A percentile compares a stretch with the other conserved stretches of the same genome.
phyloP scores from a whole-genome alignment of 2,113 vertebrate genomes.

The Urocynchramus pylzowi region DNA sequence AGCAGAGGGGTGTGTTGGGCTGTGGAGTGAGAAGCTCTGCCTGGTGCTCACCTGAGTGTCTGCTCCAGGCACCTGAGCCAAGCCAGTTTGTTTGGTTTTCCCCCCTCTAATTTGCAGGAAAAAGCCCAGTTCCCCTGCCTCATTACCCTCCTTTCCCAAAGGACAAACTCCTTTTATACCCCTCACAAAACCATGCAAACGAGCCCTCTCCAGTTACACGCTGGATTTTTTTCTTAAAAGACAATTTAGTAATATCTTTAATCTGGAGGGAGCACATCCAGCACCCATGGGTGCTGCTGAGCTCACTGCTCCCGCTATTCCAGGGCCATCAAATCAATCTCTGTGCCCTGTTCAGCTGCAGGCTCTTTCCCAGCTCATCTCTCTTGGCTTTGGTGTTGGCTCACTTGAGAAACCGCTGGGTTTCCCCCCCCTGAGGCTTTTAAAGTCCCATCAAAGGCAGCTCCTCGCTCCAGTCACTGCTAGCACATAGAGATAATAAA shows the following conservation, averaged over 20 bases:
- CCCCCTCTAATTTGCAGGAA: neutral
- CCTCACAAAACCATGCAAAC: neutral
- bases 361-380: neutral
- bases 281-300: neutral
- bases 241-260: neutral
- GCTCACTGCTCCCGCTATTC: rapidly evolving
- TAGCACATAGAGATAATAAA: neutral
- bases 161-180: neutral
- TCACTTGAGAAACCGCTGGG: neutral
- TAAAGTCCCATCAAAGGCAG: neutral
- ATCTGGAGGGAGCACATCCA: neutral
- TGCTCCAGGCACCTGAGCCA: neutral
- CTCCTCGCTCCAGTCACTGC: neutral
- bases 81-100: neutral
- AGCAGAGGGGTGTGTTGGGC: neutral
- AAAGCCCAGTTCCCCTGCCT: neutral
- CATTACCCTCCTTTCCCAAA: neutral
- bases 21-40: rapidly evolving
- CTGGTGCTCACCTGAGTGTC: neutral
- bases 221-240: neutral
- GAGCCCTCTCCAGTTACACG: neutral
- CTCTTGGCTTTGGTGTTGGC: neutral
- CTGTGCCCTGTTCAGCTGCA: neutral
- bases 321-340: neutral
- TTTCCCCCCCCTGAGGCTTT: neutral